These are phyloP conservation scores for Amiota mariae DNA, from an alignment of 2,888 invertebrate genomes.

Conservation along the genomic window DNA sequence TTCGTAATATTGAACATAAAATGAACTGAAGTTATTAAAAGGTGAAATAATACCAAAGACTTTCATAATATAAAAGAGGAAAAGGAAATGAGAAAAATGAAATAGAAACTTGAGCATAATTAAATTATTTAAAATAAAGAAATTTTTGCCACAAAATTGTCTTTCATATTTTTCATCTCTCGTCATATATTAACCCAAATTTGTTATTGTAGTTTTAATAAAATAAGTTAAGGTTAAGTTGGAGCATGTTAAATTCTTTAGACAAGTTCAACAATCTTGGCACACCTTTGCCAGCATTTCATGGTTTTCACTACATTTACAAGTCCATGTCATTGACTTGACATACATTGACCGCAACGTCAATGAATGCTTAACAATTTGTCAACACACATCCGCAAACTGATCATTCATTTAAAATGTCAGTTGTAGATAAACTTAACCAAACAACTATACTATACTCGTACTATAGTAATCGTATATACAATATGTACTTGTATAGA, in stretches of 20 bases:
- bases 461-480: not conserved
- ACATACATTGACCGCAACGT: not conserved
- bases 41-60: no score
- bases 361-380: conserved; percentile 53
- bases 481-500: conserved; percentile 14
- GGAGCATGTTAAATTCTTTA: conserved; percentile 1
- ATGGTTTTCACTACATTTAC: not conserved
- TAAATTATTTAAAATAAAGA: not conserved
- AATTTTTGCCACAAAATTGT: not conserved
- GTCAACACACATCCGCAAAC: conserved; percentile 59
- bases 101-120: no score
- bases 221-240: conserved; percentile 37
- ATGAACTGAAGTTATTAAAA: no score
- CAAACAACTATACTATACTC: conserved; percentile 52
- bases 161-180: conserved; percentile 26
- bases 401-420: conserved; percentile 66
- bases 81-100: no score
- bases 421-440: conserved; percentile 52
- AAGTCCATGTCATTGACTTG: conserved; percentile 9
- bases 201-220: conserved; percentile 38
- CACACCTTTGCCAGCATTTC: not conserved
- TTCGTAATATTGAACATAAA: no score
- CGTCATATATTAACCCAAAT: conserved; percentile 60
- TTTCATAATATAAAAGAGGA: no score
- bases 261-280: not conserved